Conservation (phyloP, 2,113 vertebrate species). For the Solea senegalensis region DNA sequence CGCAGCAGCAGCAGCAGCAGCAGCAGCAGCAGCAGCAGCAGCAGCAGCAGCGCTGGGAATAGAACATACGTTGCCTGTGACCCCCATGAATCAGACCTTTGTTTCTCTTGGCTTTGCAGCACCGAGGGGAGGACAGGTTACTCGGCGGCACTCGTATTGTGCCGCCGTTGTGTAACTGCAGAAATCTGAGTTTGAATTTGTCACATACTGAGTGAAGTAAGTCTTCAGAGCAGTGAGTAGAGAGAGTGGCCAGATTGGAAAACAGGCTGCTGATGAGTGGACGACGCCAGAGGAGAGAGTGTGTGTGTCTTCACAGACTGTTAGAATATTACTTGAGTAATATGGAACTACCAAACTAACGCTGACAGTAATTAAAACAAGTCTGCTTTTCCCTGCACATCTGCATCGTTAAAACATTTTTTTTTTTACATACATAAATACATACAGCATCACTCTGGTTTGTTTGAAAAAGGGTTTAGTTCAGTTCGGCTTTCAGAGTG, state of each 20-base stretch:
- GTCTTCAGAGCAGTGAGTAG: background rate
- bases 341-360: background rate
- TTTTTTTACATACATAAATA: too few species aligned
- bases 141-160: background rate
- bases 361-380: constrained; percentile 19
- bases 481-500: too few species aligned
- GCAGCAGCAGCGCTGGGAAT: constrained; percentile 46
- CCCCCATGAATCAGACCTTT: constrained; percentile 49
- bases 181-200: constrained; percentile 13
- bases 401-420: too few species aligned
- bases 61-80: constrained; percentile 50
- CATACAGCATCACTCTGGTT: too few species aligned
- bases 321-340: constrained; percentile 6
- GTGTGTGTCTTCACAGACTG: constrained; percentile 7
- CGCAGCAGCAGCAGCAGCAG: constrained; percentile 7
- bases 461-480: too few species aligned
- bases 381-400: too few species aligned
- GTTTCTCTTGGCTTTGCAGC: constrained; percentile 54
- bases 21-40: constrained; percentile 11
- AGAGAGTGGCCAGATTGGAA: constrained; percentile 47
- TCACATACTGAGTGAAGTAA: background rate
- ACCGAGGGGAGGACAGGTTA: constrained; percentile 21
- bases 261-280: constrained; percentile 36
- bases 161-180: constrained; percentile 4
- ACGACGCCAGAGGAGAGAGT: constrained; percentile 20